phyloP scores from a whole-genome alignment of 37 sponge, comb jelly and placozoan genomes.

The Theonella swinhoei region DNA sequence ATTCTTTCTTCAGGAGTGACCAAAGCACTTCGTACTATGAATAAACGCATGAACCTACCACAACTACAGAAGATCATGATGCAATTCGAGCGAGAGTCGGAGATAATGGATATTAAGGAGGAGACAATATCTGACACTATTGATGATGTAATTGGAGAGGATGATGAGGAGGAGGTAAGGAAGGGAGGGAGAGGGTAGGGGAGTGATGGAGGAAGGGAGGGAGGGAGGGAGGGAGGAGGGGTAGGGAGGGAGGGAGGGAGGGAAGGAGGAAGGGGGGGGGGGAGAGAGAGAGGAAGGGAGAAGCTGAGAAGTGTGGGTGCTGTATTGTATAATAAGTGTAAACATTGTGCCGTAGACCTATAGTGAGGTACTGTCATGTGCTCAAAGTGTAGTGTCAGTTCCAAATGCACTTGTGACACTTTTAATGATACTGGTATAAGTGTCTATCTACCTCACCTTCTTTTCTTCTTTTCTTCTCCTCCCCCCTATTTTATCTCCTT shows the following conservation, averaged over 20 bases:
- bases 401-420: too few relatives aligned
- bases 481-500: too few relatives aligned
- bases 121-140: constrained; percentile 96
- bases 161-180: constrained; percentile 91
- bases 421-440: too few relatives aligned
- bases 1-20: constrained; percentile 93
- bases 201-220: neutral
- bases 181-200: neutral
- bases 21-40: constrained; percentile 88
- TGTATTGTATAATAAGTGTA: too few relatives aligned
- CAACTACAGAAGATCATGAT: constrained; percentile 99
- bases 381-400: too few relatives aligned
- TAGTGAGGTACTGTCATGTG: too few relatives aligned
- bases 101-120: constrained; percentile 99
- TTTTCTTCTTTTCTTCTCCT: too few relatives aligned
- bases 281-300: neutral
- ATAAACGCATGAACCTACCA: constrained; percentile 89
- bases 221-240: neutral
- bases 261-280: neutral
- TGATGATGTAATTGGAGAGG: constrained; percentile 98
- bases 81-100: constrained; percentile 97
- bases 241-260: neutral
- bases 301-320: neutral
- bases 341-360: too few relatives aligned
- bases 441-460: too few relatives aligned